phyloP scores from a whole-genome alignment of 92 coral and sea anemone species.

The Chrysogorgia sp. region DNA sequence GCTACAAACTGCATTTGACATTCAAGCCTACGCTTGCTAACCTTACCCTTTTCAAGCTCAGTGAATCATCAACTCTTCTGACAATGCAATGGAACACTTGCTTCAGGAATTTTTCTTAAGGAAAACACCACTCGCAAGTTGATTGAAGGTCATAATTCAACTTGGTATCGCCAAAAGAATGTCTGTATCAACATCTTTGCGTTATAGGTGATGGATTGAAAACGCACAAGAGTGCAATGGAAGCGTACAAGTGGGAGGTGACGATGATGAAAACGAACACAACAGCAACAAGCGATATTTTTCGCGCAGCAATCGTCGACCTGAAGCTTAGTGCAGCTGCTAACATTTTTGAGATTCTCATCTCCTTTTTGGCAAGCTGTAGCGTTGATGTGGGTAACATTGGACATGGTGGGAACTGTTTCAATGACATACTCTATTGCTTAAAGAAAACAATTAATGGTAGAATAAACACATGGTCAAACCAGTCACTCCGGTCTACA shows the following conservation, averaged over 20 bases:
- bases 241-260: slow-evolving; percentile 34
- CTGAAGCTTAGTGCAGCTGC: slow-evolving; percentile 46
- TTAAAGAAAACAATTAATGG: slow-evolving; percentile 38
- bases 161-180: slow-evolving; percentile 46
- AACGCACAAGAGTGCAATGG: slow-evolving; percentile 34
- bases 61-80: background rate
- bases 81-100: slow-evolving; percentile 3
- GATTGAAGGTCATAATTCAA: slow-evolving; percentile 45
- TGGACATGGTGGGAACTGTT: slow-evolving; percentile 40
- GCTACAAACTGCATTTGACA: too few relatives aligned
- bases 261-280: slow-evolving; percentile 41
- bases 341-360: slow-evolving; percentile 28
- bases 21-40: background rate
- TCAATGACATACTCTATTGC: slow-evolving; percentile 40
- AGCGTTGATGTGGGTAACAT: too few relatives aligned
- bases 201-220: background rate
- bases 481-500: slow-evolving; percentile 39
- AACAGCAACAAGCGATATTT: slow-evolving; percentile 36
- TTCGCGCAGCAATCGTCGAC: slow-evolving; percentile 47
- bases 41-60: background rate
- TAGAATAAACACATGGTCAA: slow-evolving; percentile 37
- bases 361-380: slow-evolving; percentile 16
- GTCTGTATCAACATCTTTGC: slow-evolving; percentile 42
- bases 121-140: slow-evolving; percentile 42
- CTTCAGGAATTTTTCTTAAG: slow-evolving; percentile 18